Percentiles rank a stretch among this genome's conserved stretches.
These are phyloP conservation scores for Lithophane semibrunnea DNA, from an alignment of 2,888 invertebrate species.

Conservation along the genomic window DNA sequence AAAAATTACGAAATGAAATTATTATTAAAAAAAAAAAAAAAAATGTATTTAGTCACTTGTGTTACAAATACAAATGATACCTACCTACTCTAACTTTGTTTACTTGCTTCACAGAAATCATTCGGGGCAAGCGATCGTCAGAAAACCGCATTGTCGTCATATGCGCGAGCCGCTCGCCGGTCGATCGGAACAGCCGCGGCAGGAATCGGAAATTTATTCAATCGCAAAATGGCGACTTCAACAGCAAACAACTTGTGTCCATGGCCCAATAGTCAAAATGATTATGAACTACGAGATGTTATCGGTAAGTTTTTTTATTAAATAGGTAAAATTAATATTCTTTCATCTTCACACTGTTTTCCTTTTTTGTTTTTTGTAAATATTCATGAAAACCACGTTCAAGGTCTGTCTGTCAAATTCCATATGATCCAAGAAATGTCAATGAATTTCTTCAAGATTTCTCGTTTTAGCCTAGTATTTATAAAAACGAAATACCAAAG, in stretches of 20 bases:
- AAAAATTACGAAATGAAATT: too few relatives aligned
- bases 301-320: constrained; percentile 92
- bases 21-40: too few relatives aligned
- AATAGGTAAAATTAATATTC: background rate
- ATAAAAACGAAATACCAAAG: background rate
- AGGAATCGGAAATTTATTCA: constrained; percentile 78
- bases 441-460: constrained; percentile 30
- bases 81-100: constrained; percentile 1
- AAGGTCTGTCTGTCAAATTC: constrained; percentile 54
- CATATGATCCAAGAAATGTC: constrained; percentile 51
- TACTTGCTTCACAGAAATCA: constrained; percentile 73
- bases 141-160: constrained; percentile 79
- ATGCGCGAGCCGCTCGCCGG: constrained; percentile 82
- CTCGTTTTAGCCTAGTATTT: background rate
- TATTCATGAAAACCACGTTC: constrained; percentile 20
- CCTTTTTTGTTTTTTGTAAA: constrained; percentile 14
- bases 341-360: background rate
- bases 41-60: too few relatives aligned
- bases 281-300: constrained; percentile 97
- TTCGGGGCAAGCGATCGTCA: constrained; percentile 78
- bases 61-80: background rate
- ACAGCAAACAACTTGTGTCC: constrained; percentile 84
- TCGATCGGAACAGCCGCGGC: constrained; percentile 77
- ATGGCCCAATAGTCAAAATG: constrained; percentile 97
- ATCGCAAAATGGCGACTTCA: constrained; percentile 85